phyloP scores from a whole-genome alignment of 2,888 invertebrate species.

The Pantelozetes paolii region DNA sequence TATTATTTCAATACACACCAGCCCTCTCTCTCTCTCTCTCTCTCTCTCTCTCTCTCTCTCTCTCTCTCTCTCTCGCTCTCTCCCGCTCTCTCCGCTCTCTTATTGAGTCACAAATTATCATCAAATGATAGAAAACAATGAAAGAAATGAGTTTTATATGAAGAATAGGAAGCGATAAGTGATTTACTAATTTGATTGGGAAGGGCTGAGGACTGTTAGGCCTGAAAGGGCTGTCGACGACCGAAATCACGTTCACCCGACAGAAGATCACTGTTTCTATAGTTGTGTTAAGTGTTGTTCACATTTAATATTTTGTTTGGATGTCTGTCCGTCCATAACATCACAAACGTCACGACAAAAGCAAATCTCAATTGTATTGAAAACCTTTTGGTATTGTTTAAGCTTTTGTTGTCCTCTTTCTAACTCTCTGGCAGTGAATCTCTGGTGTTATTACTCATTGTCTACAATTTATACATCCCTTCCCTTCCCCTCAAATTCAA shows the following conservation, averaged over 20 bases:
- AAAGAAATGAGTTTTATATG: not conserved
- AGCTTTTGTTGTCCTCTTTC: not conserved
- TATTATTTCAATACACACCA: not conserved
- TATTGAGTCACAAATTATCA: constrained; percentile 1
- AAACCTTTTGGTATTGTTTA: not conserved
- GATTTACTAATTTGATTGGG: not conserved
- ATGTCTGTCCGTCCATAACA: not conserved
- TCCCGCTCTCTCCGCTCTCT: not conserved
- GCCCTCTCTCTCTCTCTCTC: not conserved
- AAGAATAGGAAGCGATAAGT: not conserved
- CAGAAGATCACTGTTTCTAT: not conserved
- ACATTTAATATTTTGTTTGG: not conserved
- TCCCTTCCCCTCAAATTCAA: constrained; percentile 5
- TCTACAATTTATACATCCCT: not conserved
- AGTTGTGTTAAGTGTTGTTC: constrained; percentile 1
- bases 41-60: not conserved
- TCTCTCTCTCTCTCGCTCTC: not conserved
- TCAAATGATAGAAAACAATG: not conserved
- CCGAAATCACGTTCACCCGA: constrained; percentile 7
- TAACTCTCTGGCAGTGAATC: not conserved
- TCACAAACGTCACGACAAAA: not conserved
- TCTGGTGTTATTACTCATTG: not conserved
- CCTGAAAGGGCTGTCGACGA: constrained; percentile 16
- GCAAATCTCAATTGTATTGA: not conserved
- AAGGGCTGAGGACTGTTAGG: not conserved